phyloP scores from a whole-genome alignment of 2,113 vertebrate species.

The Poecile atricapillus region DNA sequence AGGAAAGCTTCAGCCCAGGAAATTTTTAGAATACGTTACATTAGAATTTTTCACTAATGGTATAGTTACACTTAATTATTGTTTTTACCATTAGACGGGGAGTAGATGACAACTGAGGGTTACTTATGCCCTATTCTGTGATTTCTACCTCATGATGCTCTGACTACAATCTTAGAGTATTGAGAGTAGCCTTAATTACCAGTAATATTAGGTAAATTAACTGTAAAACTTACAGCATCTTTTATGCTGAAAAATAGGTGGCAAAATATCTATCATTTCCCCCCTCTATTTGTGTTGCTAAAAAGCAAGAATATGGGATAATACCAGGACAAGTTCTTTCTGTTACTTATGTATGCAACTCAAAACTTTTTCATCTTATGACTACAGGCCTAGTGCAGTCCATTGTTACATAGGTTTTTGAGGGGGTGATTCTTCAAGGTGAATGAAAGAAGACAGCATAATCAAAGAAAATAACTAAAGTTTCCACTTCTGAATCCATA shows the following conservation, averaged over 20 bases:
- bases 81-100: background rate
- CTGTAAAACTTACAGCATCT: background rate
- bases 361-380: background rate
- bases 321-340: background rate
- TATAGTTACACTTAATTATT: background rate
- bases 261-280: background rate
- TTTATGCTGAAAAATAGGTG: background rate
- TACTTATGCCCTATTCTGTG: background rate
- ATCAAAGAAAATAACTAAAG: background rate
- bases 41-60: accelerated
- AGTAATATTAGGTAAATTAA: background rate
- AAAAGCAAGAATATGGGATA: background rate
- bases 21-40: background rate
- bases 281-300: background rate
- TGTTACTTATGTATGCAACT: background rate
- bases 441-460: background rate
- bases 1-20: background rate
- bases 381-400: background rate
- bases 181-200: background rate
- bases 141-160: background rate
- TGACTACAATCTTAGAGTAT: background rate
- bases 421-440: background rate
- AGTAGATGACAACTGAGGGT: background rate
- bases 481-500: background rate
- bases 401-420: background rate